Percentiles rank a stretch among this genome's conserved stretches.
Evolutionary conservation across 2,113 vertebrate species (phyloP).

Genomic region (Rhinopomastus cyanomelas): DNA sequence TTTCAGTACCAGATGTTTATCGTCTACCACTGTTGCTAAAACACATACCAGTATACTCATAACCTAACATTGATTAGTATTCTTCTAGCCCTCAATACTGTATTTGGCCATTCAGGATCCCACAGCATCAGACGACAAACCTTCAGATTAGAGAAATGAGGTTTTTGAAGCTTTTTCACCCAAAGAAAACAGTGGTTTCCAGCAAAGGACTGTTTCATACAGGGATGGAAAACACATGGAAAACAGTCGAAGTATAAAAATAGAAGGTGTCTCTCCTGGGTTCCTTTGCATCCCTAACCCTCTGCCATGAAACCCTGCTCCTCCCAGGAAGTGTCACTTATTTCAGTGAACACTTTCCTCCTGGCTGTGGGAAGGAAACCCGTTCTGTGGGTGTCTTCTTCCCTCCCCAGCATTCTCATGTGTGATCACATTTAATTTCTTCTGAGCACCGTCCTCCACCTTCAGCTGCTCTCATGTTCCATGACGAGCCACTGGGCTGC

Average conservation of each 20-base stretch:
- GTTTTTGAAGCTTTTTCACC: background rate
- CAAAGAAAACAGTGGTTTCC: background rate
- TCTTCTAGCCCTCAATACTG: background rate
- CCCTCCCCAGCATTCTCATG: background rate
- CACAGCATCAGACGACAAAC: background rate
- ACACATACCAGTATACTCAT: background rate
- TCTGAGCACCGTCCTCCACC: background rate
- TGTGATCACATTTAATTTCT: fast-evolving
- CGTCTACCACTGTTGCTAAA: background rate
- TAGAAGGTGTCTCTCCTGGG: background rate
- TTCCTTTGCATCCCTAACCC: background rate
- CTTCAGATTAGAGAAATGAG: background rate
- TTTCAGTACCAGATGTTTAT: background rate
- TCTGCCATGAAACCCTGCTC: too few species aligned
- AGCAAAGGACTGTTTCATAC: background rate
- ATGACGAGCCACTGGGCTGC: fast-evolving
- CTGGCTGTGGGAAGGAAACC: background rate
- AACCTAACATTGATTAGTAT: background rate
- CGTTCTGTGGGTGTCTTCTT: background rate
- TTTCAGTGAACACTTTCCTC: background rate
- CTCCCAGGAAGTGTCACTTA: background rate
- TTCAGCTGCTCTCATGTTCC: background rate
- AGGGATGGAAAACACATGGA: fast-evolving
- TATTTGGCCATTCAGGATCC: background rate
- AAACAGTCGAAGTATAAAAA: background rate